phyloP scores from a whole-genome alignment of 2,888 invertebrate genomes.

The Pseudococcus viburni region DNA sequence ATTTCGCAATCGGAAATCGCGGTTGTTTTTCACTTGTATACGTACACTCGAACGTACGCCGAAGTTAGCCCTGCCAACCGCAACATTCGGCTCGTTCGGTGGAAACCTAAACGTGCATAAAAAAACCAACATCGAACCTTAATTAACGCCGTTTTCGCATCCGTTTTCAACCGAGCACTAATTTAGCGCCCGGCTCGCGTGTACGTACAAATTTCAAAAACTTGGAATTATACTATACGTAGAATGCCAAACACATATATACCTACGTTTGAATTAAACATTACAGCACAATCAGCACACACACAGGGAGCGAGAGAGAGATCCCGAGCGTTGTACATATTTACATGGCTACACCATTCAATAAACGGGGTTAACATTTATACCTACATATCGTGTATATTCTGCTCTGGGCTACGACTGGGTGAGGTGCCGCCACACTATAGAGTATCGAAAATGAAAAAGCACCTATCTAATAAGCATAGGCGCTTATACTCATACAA shows the following conservation, averaged over 20 bases:
- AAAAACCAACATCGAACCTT: constrained; percentile 32
- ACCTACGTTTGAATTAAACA: constrained; percentile 26
- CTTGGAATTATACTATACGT: not conserved
- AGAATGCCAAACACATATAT: constrained; percentile 6
- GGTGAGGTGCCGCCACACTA: not conserved
- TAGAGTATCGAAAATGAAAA: not conserved
- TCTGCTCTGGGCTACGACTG: too few species aligned
- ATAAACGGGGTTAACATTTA: not conserved
- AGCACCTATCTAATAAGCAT: constrained; percentile 19
- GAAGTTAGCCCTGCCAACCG: not conserved
- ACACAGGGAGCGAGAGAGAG: not conserved
- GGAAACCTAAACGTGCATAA: constrained; percentile 31
- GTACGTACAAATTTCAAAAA: constrained; percentile 15
- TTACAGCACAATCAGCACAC: constrained; percentile 1
- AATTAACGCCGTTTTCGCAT: constrained; percentile 35
- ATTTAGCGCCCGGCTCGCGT: not conserved
- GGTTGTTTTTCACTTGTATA: not conserved
- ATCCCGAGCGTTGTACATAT: not conserved
- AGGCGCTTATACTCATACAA: not conserved
- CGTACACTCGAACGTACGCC: too few species aligned
- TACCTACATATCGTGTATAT: too few species aligned
- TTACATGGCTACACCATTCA: constrained; percentile 10
- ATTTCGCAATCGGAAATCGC: not conserved
- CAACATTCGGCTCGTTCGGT: constrained; percentile 10
- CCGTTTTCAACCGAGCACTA: not conserved